Evolutionary conservation across 1,140 invertebrate species (phyloP), one percentile per base, ranked within the genome.

Genomic region (Tetramorium simillimum): DNA sequence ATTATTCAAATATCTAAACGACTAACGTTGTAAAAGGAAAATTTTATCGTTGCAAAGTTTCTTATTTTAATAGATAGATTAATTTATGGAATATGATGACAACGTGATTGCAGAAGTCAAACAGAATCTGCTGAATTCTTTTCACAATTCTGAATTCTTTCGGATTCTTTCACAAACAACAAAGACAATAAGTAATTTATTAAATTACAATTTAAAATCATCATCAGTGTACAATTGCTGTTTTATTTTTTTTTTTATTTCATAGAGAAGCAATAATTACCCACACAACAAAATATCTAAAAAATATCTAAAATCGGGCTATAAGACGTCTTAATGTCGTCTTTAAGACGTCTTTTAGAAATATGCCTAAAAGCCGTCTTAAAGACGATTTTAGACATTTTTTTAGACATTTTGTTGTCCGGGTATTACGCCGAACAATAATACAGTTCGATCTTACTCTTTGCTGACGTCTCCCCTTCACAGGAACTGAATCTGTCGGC

Each of bases 401-500:
- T n/a, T n/a, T n/a, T n/a, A n/a, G n/a, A n/a, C n/a, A n/a, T n/a
- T n/a, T n/a, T n/a, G n/a, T n/a, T n/a, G n/a, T n/a, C n/a, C n/a
- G n/a, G n/a, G n/a, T n/a, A n/a, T n/a, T 40, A 69, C 67, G 40
- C 14, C 43, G 37, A 18, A 63, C 5, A 14, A 56, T 46, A 75
- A 58, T 24, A 58, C 0, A 65, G 3, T 65, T 85, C 40, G 65
- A 72, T 84, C 75, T 90, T 69, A 91, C 90, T 69, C 89, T 88
- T 21, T 91, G 89, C 67, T 92, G 92, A 76, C 91, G 91, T 72
- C 91, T 90, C 0, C 90, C 82, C 5, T 91, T 89, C 28, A 91
- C 70, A 37, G 14, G n/a, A 46, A 53, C 5, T n/a, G 37, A 60
- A 12, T 80, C 93, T 56, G 90, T 91, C 0, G 91, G 87, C n/a